A percentile compares a stretch with the other conserved stretches of the same genome.
Evolutionary conservation across 2,113 vertebrate species (phyloP).

Genomic region (Corythornis madagascariensis): DNA sequence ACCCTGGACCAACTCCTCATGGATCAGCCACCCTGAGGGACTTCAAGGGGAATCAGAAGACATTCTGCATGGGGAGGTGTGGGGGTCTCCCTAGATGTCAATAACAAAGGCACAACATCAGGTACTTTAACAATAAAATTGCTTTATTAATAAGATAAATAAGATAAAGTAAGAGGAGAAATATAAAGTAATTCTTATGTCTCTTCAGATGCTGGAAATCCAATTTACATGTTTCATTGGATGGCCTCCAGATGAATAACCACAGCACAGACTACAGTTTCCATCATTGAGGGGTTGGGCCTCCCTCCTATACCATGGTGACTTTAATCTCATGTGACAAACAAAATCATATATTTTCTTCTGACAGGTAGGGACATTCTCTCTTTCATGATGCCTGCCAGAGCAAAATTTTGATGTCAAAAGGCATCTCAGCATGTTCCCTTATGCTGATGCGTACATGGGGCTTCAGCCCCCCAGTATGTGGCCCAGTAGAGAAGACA

Average conservation of each 20-base stretch:
- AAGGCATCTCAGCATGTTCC: background rate
- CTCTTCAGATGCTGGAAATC: background rate
- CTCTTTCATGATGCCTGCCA: background rate
- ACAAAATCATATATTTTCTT: background rate
- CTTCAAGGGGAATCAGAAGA: background rate
- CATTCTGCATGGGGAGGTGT: background rate
- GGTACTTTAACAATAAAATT: background rate
- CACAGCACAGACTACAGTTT: background rate
- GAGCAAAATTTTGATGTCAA: background rate
- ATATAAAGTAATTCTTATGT: background rate
- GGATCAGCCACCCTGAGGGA: background rate
- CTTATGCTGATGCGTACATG: rapidly evolving
- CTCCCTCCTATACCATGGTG: background rate
- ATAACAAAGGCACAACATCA: background rate
- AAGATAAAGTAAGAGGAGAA: background rate
- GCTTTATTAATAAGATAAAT: background rate
- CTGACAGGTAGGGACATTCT: background rate
- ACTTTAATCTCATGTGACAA: background rate
- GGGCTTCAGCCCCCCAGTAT: background rate
- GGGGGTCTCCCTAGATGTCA: background rate
- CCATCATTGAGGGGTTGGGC: background rate
- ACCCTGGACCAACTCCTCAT: background rate
- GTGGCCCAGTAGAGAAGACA: background rate
- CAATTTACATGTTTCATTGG: background rate
- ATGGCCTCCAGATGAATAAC: background rate